A percentile compares a stretch with the other conserved stretches of the same genome.
These are phyloP conservation scores for Grallaria varia DNA, from an alignment of 2,113 vertebrate genomes.

Conservation along the genomic window DNA sequence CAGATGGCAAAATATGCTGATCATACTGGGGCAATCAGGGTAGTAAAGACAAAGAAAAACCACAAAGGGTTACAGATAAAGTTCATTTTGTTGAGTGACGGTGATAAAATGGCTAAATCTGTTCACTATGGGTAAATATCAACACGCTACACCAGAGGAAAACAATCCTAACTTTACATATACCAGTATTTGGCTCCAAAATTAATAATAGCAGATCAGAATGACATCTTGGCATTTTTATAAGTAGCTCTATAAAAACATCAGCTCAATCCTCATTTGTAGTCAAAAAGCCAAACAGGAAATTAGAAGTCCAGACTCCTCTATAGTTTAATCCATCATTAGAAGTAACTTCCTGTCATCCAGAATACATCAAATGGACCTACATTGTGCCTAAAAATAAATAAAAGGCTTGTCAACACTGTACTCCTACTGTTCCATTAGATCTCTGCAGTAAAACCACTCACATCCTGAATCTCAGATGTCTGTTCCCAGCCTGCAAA, in stretches of 20 bases:
- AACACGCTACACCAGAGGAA: not conserved
- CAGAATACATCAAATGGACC: not conserved
- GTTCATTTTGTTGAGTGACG: not conserved
- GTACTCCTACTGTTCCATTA: not conserved
- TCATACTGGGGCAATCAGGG: not conserved
- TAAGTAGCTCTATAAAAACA: not conserved
- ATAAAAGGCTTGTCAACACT: not conserved
- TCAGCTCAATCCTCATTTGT: not conserved
- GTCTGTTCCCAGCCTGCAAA: not conserved
- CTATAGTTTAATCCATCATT: not conserved
- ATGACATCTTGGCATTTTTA: not conserved
- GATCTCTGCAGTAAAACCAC: not conserved
- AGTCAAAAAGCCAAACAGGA: constrained; percentile 6
- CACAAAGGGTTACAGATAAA: not conserved
- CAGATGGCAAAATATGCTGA: not conserved
- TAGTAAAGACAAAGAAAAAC: not conserved
- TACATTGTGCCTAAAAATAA: not conserved
- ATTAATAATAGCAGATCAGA: not conserved
- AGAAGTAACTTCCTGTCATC: not conserved
- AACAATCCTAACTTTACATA: not conserved
- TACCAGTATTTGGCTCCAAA: not conserved
- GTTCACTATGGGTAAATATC: not conserved
- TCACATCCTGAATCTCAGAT: not conserved
- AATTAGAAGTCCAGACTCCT: not conserved
- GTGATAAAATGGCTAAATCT: not conserved